Evolutionary conservation across 2,113 vertebrate genomes (phyloP), one percentile per base, ranked within the genome.

Genomic region (Pseudorasbora parva): DNA sequence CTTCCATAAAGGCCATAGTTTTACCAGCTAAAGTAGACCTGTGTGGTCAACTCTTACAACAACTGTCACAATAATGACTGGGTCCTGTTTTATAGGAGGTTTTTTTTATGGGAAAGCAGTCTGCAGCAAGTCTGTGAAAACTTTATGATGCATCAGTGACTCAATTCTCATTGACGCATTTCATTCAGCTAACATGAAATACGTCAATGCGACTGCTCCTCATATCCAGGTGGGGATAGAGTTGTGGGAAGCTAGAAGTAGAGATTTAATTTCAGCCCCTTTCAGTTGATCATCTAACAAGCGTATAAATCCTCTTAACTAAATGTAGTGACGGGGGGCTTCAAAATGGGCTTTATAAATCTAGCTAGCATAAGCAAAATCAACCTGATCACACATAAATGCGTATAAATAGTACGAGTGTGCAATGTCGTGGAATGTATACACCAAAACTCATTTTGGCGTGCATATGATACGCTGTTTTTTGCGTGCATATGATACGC

Each of bases 141-240:
- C 21, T 17, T 9, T 23, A 77, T 41, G 47, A 75, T 74, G 49
- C 84, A 82, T 71, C 25, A 71, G 25, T 37, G 43, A 54, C 23
- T 68, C 69, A 41, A 27, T 84, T 76, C 41, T 4, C 51, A 25
- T 19, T 87, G 82, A 84, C 71, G 49, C 51, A 81, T 59, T 80
- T 75, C 8, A 23, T 33, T 37, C 62, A 56, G 21, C 47, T 37
- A 56, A 43, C 4, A n/a, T 64, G 23, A 47, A 62, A 49, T 56
- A 33, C 2, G 45, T 45, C 57, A 60, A 43, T 33, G 9, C 57
- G 33, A 75, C 56, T 66, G 23, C 5, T 45, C 11, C 37, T 57
- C 33, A 25, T 10, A 45, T 47, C 30, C 85, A 83, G 81, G 23
- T 79, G 76, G 49, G 54, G 6, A 37, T 37, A 37, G 37, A 37